Evolutionary conservation across 2,888 invertebrate genomes (phyloP), one percentile per base, ranked within the genome.

Genomic region (Meandrusa payeni): DNA sequence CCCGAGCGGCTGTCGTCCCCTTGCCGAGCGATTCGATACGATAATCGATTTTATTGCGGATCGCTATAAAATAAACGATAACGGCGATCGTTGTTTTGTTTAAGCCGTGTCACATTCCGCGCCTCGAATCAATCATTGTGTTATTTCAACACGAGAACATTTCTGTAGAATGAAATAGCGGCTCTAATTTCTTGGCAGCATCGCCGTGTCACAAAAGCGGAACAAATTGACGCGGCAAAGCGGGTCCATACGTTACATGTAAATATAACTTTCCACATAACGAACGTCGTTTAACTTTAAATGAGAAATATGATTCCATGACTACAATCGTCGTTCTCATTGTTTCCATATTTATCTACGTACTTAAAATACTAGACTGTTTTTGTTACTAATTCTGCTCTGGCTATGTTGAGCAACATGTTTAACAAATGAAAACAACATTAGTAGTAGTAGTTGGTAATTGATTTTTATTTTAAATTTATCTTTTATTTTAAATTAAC

Each of bases 41-140:
- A 73, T 78, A 78, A 80, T 80, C 78, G 77, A 81, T 80, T 80
- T 79, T 70, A 79, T 76, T 72, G 68, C 66, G 61, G 64, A 70
- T 72, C 64, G 72, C 68, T 67, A 76, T 77, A 74, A 74, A 76
- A 76, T 68, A 64, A 61, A 53, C 61, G 64, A 67, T 62, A 66
- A 64, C 58, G 49, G 55, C 58, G 47, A 42, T 37, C 41, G 46
- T 56, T 57, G 54, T 62, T 64, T 70, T 74, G 75, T 68, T 74
- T 71, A 51, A 67, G 64, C 58, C 61, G 64, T 66, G 62, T 64
- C 65, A 64, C 64, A 68, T 67, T 61, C 64, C 62, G 59, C 60
- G 62, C 61, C 51, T 58, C 66, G 62, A 71, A 75, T 76, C 74
- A 74, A 75, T 78, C 74, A 67, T 58, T 53, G 62, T 60, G 57